Percentiles rank a stretch among this genome's conserved stretches.
These are phyloP conservation scores for Thera britannica DNA, from an alignment of 2,888 invertebrate genomes.

Conservation along the genomic window DNA sequence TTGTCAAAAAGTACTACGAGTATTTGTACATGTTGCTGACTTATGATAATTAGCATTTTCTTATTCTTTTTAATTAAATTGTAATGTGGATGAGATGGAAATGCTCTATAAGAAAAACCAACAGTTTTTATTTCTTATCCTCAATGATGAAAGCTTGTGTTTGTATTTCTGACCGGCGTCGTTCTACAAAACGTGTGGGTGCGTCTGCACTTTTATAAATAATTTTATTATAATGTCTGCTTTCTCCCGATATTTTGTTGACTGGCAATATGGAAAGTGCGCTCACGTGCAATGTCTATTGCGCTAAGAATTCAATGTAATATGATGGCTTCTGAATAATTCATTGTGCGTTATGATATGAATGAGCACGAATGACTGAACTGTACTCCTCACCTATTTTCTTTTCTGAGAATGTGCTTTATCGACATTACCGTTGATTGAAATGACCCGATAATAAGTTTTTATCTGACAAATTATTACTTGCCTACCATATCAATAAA, in stretches of 20 bases:
- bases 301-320: slow-evolving; percentile 59
- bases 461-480: background rate
- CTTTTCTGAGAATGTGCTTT: slow-evolving; percentile 58
- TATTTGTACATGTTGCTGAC: too few relatives aligned
- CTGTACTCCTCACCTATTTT: slow-evolving; percentile 65
- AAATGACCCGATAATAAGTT: slow-evolving; percentile 30
- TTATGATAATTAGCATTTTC: too few relatives aligned
- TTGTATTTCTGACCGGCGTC: slow-evolving; percentile 38
- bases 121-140: background rate
- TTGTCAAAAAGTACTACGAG: too few relatives aligned
- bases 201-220: slow-evolving; percentile 28
- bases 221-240: slow-evolving; percentile 21
- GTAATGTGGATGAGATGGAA: background rate
- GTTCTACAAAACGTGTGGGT: slow-evolving; percentile 27
- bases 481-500: too few relatives aligned
- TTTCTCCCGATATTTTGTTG: slow-evolving; percentile 41
- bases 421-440: slow-evolving; percentile 24
- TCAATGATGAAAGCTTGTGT: slow-evolving; percentile 30
- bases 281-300: slow-evolving; percentile 46
- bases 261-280: slow-evolving; percentile 61
- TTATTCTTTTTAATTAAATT: too few relatives aligned
- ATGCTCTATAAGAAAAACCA: too few relatives aligned
- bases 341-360: slow-evolving; percentile 61
- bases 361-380: slow-evolving; percentile 54
- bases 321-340: slow-evolving; percentile 66